Base-by-base conservation (phyloP, 2,797 vertebrate genomes). In the Myotis planiceps region DNA sequence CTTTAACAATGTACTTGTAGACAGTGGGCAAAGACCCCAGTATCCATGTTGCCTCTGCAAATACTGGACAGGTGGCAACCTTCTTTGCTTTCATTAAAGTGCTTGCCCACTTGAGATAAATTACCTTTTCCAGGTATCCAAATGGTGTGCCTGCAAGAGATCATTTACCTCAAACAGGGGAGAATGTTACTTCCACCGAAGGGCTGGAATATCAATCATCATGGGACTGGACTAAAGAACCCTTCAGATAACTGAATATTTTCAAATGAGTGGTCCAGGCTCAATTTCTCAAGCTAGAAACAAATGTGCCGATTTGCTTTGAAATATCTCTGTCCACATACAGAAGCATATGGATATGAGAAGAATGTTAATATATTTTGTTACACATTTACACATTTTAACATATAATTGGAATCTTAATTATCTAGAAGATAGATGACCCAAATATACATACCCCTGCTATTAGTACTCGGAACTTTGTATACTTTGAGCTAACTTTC, bases 131-230 rank as follows among this genome's bases (percentile, higher is more conserved):
- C 63, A 88, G 82, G 82, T 96, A 88, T 97, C 96, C 97, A 97
- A 97, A 97, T 98, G 97, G 97, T 88, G 71, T 96, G 93, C 96
- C 97, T 97, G 97, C 95, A 80, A 97, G 97, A 98, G 97, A 96
- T 97, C 97, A 98, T 98, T 98, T 98, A 98, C 97, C 97, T 97
- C 97, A 96, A 97, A 97, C 97, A 88, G 97, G 84, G 97, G 94
- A 97, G 93, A 89, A 63, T 51, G 96, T 95, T 96, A 85, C 79
- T 93, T 95, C 58, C 49, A 39, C 80, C 8, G 37, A 92, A 96
- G 72, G 79, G 32, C 82, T 94, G n/a, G 63, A n/a, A 37, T 90
- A 97, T 97, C 94, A 96, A 92, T 97, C 96, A 97, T 93, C 68
- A 39, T 49, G 63, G 49, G 66, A 94, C 65, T 85, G 81, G 87